Evolutionary conservation across 1,140 invertebrate genomes (phyloP).

Genomic region (Drosophila eugracilis): DNA sequence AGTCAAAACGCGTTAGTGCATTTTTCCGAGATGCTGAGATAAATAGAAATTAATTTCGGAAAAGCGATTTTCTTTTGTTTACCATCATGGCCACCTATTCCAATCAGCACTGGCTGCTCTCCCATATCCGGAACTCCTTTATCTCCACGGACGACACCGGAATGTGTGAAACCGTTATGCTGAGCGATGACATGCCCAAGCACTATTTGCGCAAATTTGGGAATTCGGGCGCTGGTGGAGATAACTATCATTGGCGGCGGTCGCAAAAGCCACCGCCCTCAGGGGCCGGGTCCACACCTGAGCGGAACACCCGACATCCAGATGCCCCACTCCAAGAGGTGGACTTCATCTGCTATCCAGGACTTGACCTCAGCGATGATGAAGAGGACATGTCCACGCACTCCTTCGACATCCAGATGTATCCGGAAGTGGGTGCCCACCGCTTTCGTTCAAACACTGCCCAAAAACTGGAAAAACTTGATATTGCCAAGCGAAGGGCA

Average conservation of each 20-base stretch:
- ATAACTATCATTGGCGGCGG: constrained; percentile 65
- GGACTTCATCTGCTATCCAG: constrained; percentile 90
- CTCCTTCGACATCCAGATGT: constrained; percentile 90
- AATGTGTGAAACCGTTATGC: constrained; percentile 89
- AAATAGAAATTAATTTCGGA: constrained; percentile 52
- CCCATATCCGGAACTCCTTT: constrained; percentile 96
- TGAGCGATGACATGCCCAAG: constrained; percentile 90
- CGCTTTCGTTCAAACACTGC: constrained; percentile 94
- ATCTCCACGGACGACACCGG: constrained; percentile 98
- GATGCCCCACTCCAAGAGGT: constrained; percentile 78
- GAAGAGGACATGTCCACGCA: constrained; percentile 88
- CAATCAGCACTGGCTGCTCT: constrained; percentile 95
- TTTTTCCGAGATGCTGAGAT: constrained; percentile 52
- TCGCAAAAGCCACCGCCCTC: constrained; percentile 44
- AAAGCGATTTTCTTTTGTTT: constrained; percentile 36
- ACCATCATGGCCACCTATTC: constrained; percentile 94
- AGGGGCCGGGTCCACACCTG: constrained; percentile 21
- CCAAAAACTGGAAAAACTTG: constrained; percentile 94
- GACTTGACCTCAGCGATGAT: constrained; percentile 91
- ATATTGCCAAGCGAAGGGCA: constrained; percentile 92
- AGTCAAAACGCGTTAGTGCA: background rate
- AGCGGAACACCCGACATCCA: constrained; percentile 24
- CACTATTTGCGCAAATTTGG: constrained; percentile 85
- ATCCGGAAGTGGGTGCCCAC: constrained; percentile 91
- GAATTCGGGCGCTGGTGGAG: constrained; percentile 47